Evolutionary conservation across 2,888 invertebrate genomes (phyloP).

Genomic region (Papilio demoleus): DNA sequence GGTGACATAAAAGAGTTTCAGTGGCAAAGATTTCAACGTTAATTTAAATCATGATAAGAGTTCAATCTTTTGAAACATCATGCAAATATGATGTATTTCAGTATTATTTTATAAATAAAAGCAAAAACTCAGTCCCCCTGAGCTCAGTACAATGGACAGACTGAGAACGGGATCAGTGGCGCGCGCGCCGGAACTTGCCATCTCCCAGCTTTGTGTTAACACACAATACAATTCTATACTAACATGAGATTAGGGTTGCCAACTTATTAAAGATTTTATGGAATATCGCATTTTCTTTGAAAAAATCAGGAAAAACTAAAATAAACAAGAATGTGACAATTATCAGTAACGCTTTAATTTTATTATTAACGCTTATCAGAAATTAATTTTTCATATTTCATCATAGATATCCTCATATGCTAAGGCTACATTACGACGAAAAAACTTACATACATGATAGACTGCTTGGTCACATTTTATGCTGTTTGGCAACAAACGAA

Average conservation of each 20-base stretch:
- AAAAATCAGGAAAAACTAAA: neutral
- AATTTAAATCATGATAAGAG: neutral
- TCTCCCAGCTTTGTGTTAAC: constrained; percentile 41
- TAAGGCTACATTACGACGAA: too few species aligned
- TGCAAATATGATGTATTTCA: neutral
- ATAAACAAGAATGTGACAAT: neutral
- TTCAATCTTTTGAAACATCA: neutral
- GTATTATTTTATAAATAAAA: neutral
- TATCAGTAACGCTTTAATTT: too few species aligned
- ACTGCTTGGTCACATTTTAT: neutral
- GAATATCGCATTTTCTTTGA: constrained; percentile 8
- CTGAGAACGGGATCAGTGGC: constrained; percentile 43
- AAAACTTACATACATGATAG: too few species aligned
- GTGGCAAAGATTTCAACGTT: too few species aligned
- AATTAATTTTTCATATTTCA: too few species aligned
- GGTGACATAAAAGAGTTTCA: too few species aligned
- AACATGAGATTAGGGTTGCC: constrained; percentile 31
- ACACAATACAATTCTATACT: constrained; percentile 37
- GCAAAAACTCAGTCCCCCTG: constrained; percentile 31
- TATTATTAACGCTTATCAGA: too few species aligned
- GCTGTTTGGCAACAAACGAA: too few species aligned
- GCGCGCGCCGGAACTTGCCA: constrained; percentile 44
- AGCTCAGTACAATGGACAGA: constrained; percentile 38
- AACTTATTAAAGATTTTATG: neutral
- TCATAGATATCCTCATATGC: too few species aligned